Evolutionary conservation across 2,113 vertebrate species (phyloP).

Genomic region (Petromus typicus): DNA sequence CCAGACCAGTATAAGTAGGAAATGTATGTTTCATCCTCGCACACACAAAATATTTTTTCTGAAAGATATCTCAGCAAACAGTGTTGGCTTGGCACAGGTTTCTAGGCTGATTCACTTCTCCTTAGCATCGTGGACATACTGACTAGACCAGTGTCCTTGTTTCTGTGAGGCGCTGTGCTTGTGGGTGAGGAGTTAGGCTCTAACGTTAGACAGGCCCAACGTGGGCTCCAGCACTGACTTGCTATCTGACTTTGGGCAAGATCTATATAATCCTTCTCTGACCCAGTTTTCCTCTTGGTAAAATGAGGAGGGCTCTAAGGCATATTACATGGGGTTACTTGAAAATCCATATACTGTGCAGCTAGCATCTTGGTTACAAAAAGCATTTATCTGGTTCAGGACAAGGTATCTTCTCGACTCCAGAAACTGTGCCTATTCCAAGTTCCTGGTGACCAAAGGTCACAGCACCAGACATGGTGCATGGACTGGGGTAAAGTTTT

Average conservation of each 20-base stretch:
- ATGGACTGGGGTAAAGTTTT: background rate
- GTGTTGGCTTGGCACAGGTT: background rate
- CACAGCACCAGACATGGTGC: no score
- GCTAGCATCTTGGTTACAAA: background rate
- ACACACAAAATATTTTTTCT: background rate
- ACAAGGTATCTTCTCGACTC: background rate
- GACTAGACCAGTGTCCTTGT: background rate
- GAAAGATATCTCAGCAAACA: background rate
- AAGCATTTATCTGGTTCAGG: background rate
- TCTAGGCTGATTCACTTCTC: background rate
- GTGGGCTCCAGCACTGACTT: background rate
- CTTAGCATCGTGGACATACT: background rate
- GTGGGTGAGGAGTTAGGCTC: background rate
- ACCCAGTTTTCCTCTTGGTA: background rate
- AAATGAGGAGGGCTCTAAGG: background rate
- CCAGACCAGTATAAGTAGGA: background rate
- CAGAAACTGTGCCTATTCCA: background rate
- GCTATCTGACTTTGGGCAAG: background rate
- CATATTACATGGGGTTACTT: background rate
- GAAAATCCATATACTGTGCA: background rate
- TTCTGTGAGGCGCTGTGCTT: background rate
- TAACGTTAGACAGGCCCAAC: background rate
- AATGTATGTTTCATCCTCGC: background rate
- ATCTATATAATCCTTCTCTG: background rate
- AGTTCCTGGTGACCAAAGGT: background rate